phyloP scores from a whole-genome alignment of 2,888 invertebrate species.

The Dicranocentrus wangi region DNA sequence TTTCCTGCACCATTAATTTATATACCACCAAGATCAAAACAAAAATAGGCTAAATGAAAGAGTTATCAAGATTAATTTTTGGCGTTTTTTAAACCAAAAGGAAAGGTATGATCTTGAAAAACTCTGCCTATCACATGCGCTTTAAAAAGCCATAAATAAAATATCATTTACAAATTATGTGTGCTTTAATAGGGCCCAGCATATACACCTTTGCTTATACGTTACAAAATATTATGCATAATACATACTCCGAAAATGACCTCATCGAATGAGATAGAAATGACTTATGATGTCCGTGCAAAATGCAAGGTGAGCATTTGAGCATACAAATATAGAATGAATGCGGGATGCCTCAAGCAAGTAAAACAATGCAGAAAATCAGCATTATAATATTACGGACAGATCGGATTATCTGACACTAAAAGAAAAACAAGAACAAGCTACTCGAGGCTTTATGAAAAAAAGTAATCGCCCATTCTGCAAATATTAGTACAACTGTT shows the following conservation, averaged over 20 bases:
- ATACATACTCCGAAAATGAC: slow-evolving; percentile 19
- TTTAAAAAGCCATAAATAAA: background rate
- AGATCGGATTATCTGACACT: slow-evolving; percentile 15
- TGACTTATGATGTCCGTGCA: slow-evolving; percentile 28
- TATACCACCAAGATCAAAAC: background rate
- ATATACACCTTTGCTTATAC: too few species aligned
- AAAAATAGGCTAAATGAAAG: slow-evolving; percentile 3
- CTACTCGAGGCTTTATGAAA: slow-evolving; percentile 7
- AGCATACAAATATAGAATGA: too few species aligned
- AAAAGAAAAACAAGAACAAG: slow-evolving; percentile 11
- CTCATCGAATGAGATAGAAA: slow-evolving; percentile 31
- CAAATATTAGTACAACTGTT: background rate
- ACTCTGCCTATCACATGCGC: background rate
- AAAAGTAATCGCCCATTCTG: too few species aligned
- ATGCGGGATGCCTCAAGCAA: background rate
- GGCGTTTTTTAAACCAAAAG: background rate
- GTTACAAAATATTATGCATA: too few species aligned
- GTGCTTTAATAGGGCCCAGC: too few species aligned
- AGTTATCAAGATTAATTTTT: background rate
- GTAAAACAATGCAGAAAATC: background rate
- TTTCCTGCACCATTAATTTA: slow-evolving; percentile 3
- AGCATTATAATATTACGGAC: background rate
- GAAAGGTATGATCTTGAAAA: background rate
- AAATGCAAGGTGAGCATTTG: slow-evolving; percentile 31
- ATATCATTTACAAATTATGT: background rate